These are phyloP conservation scores for Drosophila gaucha DNA, from an alignment of 2,888 invertebrate species.

Conservation along the genomic window DNA sequence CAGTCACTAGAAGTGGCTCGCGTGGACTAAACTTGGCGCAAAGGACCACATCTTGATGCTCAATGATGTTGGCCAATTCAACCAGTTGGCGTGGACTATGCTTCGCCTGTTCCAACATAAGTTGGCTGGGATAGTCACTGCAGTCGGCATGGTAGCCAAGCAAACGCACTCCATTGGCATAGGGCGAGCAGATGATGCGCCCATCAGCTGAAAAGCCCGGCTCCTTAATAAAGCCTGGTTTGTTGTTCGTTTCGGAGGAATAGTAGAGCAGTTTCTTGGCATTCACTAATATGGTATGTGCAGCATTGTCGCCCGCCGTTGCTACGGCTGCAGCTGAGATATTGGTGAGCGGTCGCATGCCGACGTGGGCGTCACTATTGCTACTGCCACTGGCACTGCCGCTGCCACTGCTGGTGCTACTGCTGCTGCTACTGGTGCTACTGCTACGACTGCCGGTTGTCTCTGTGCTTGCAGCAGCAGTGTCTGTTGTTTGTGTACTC, in stretches of 20 bases:
- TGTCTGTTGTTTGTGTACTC: slow-evolving; percentile 26
- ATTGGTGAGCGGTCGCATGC: slow-evolving; percentile 53
- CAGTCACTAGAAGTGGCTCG: slow-evolving; percentile 94
- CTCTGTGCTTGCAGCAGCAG: slow-evolving; percentile 9
- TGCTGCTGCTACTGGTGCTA: slow-evolving; percentile 49
- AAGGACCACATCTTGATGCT: slow-evolving; percentile 93
- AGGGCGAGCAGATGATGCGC: slow-evolving; percentile 95
- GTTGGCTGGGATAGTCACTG: slow-evolving; percentile 88
- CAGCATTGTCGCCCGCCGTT: slow-evolving; percentile 6
- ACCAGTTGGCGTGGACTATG: slow-evolving; percentile 84
- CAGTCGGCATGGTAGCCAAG: slow-evolving; percentile 92
- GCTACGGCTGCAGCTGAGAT: slow-evolving; percentile 9
- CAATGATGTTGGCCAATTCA: slow-evolving; percentile 89
- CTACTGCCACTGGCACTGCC: slow-evolving; percentile 19
- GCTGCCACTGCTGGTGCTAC: slow-evolving; percentile 38
- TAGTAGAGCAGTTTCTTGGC: slow-evolving; percentile 92
- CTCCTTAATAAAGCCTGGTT: slow-evolving; percentile 96
- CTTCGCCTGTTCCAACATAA: slow-evolving; percentile 85
- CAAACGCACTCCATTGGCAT: slow-evolving; percentile 93
- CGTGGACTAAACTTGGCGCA: slow-evolving; percentile 95
- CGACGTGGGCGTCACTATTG: slow-evolving; percentile 42
- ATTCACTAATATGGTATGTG: slow-evolving; percentile 85
- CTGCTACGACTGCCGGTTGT: slow-evolving; percentile 23
- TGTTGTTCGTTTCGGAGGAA: slow-evolving; percentile 94
- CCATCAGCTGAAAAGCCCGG: slow-evolving; percentile 96